Evolutionary conservation across 2,797 vertebrate species (phyloP), one percentile per base, ranked within the genome.

Genomic region (Coccyzus lansbergi): DNA sequence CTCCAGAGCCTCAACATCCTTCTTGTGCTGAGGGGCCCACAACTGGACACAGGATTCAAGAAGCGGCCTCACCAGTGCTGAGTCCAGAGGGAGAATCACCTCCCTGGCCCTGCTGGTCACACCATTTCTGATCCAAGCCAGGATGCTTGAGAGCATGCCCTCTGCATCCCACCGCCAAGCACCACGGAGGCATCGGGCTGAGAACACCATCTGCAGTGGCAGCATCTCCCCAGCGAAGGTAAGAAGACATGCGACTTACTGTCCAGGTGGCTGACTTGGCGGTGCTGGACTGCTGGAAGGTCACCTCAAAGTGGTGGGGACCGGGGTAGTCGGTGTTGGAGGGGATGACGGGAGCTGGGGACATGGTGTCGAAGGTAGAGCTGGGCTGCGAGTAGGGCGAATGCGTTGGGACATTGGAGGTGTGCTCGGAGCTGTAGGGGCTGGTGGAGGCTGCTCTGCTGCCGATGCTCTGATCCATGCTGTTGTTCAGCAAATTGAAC

Each of bases 181-280:
- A 24, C 12, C 33, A 4, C 64, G 4, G 0, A 53, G 74, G 6
- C 21, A 1, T 4, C 3, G 19, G 1, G 21, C 49, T 1, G 2
- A 38, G 40, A 59, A 8, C 49, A 1, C 15, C 4, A 3, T 2
- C 25, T 2, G 36, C 7, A 3, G n/a, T 0, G 19, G 56, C 36
- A 80, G 85, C 76, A 40, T 51, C 92, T 42, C 67, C 49, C 67
- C 9, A 48, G 44, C 3, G 22, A 19, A 94, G 55, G 42, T 3
- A 68, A 90, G 86, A 49, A 90, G 60, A 58, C 52, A 33, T 26
- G 21, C 56, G 62, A 99, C 99, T 99, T 98, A 99, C 99, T 82
- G 99, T 99, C 99, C 99, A 99, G 95, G 99, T 99, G 97, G 99
- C 99, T 0, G 99, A 99, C 91, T 99, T 99, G 95, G 99, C 99